These are phyloP conservation scores for Athalia circularis DNA, from an alignment of 2,888 invertebrate species.

Conservation along the genomic window DNA sequence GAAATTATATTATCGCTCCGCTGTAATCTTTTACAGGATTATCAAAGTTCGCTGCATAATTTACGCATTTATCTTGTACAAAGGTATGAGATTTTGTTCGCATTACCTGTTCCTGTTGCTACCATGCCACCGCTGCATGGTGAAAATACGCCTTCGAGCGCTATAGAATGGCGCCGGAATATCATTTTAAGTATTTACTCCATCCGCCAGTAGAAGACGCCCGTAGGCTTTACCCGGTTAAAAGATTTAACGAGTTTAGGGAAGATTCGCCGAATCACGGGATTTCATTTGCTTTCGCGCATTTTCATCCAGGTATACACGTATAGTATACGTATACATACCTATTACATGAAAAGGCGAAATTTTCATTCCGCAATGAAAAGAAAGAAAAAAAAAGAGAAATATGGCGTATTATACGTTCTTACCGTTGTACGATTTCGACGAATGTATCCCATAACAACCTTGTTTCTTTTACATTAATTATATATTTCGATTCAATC, in stretches of 20 bases:
- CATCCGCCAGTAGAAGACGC: constrained; percentile 12
- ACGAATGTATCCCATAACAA: too few relatives aligned
- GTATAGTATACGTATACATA: neutral
- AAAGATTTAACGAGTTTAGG: constrained; percentile 30
- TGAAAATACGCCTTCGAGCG: neutral
- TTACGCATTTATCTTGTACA: neutral
- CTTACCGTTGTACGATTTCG: too few relatives aligned
- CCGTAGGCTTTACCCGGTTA: constrained; percentile 16
- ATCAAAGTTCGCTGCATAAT: neutral
- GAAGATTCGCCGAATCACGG: constrained; percentile 21
- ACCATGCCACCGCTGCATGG: too few relatives aligned
- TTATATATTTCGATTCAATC: too few relatives aligned
- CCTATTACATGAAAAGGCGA: neutral
- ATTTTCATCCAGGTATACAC: neutral
- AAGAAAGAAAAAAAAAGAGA: too few relatives aligned
- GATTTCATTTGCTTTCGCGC: constrained; percentile 28
- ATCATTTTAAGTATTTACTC: constrained; percentile 36
- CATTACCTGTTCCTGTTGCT: too few relatives aligned
- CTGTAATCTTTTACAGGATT: neutral
- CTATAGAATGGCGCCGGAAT: neutral
- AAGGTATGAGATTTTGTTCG: neutral
- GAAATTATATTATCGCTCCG: neutral
- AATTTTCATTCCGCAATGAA: too few relatives aligned
- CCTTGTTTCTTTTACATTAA: too few relatives aligned
- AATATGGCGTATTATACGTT: too few relatives aligned